Evolutionary conservation across 2,797 vertebrate species (phyloP).

Genomic region (Halcyon chelicuti): DNA sequence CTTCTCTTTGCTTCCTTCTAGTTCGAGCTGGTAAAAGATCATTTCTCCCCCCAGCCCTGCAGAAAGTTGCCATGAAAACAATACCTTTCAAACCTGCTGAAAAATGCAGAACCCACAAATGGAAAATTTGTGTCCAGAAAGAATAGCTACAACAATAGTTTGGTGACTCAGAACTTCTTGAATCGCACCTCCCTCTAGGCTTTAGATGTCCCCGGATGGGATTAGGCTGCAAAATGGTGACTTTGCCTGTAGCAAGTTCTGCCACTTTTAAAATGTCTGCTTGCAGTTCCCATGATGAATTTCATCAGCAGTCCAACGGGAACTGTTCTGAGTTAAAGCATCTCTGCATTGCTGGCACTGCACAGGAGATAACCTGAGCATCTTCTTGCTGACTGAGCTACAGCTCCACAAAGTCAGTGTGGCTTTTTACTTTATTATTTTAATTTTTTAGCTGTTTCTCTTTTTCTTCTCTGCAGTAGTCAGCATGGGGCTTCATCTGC

Average conservation of each 20-base stretch:
- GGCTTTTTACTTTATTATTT: not conserved
- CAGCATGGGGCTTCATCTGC: not conserved
- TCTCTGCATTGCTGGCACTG: not conserved
- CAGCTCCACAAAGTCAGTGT: not conserved
- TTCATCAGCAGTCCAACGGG: not conserved
- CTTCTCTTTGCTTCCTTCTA: not conserved
- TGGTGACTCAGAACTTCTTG: slow-evolving; percentile 2
- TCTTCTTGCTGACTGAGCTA: not conserved
- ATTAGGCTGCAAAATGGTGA: not conserved
- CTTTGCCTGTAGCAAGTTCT: not conserved
- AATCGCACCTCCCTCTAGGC: not conserved
- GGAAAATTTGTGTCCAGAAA: not conserved
- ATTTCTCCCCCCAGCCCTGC: not conserved
- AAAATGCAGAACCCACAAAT: slow-evolving; percentile 21
- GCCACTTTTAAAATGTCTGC: not conserved
- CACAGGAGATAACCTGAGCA: not conserved
- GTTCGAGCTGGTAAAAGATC: not conserved
- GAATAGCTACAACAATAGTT: slow-evolving; percentile 19
- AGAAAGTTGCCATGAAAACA: not conserved
- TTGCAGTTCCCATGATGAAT: not conserved
- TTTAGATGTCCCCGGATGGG: not conserved
- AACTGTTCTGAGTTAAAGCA: not conserved
- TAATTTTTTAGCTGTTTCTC: not conserved
- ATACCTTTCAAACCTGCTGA: slow-evolving; percentile 44
- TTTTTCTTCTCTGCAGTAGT: not conserved